Percentiles rank a stretch among this genome's conserved stretches.
Evolutionary conservation across 2,888 invertebrate genomes (phyloP).

Genomic region (Eilema griseolum): DNA sequence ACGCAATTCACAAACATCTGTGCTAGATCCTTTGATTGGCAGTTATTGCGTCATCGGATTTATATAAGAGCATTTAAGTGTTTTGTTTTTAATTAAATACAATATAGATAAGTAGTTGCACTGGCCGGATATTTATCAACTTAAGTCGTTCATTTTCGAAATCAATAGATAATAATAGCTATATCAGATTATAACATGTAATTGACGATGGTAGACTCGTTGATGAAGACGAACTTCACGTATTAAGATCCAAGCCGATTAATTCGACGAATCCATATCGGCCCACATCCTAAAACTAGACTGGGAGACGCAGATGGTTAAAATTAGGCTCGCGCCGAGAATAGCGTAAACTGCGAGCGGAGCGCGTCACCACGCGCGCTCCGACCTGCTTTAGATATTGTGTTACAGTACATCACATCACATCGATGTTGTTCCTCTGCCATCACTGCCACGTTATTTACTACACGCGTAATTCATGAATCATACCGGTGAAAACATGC

Average conservation of each 20-base stretch:
- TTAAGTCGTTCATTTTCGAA: constrained; percentile 35
- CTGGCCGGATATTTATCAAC: constrained; percentile 34
- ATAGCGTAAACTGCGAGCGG: constrained; percentile 82
- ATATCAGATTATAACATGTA: constrained; percentile 23
- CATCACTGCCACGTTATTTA: constrained; percentile 54
- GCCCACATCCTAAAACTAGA: constrained; percentile 86
- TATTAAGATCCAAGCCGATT: constrained; percentile 60
- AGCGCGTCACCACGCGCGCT: constrained; percentile 74
- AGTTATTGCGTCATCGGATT: constrained; percentile 75
- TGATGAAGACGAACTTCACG: constrained; percentile 41
- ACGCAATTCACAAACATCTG: constrained; percentile 78
- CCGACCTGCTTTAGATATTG: constrained; percentile 76
- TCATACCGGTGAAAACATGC: constrained; percentile 51
- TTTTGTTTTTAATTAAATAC: constrained; percentile 67
- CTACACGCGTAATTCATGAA: constrained; percentile 51
- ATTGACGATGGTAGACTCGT: constrained; percentile 35
- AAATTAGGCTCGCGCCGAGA: constrained; percentile 84
- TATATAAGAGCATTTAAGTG: constrained; percentile 76
- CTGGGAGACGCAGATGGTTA: constrained; percentile 86
- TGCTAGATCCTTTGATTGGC: constrained; percentile 78
- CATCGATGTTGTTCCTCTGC: constrained; percentile 55
- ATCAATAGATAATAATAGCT: neutral
- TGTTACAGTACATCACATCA: constrained; percentile 77
- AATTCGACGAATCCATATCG: constrained; percentile 75
- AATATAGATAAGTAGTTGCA: constrained; percentile 33